Evolutionary conservation across 2,888 invertebrate genomes (phyloP), one percentile per base, ranked within the genome.

Genomic region (Parnassius glacialis): DNA sequence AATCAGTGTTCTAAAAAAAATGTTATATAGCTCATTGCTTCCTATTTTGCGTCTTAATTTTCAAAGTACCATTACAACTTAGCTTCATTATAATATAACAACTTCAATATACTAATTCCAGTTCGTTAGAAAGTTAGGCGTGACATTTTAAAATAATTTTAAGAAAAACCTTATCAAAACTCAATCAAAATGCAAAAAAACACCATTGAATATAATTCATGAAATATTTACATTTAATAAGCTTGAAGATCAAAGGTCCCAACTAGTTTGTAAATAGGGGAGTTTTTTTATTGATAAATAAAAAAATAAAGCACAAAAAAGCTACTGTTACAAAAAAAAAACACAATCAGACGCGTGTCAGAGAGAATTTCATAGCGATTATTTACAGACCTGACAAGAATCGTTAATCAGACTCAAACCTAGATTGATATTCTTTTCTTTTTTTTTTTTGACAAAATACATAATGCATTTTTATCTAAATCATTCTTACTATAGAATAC

Each of bases 221-320:
- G 85, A 92, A 89, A 90, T 91, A 92, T 90, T 90, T 87, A 88
- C 80, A 83, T 90, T 90, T 91, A 91, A 92, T 92, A 90, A 89
- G 90, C 84, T 80, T 73, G 73, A 74, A 78, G 92, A 90, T 91
- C 90, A 92, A 90, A 92, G 92, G 92, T 92, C 90, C 80, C 80
- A 80, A 79, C 80, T 85, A 83, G 79, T 85, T 85, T 81, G 84
- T 81, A 86, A 89, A 89, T 88, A 89, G 90, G 91, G 88, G 85
- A 69, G 73, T 74, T 83, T 80, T n/a, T 86, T 85, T 84, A 78
- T 71, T 70, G 67, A 74, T 64, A 76, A 77, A 74, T 67, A 74
- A 78, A 74, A 16, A 76, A 72, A 71, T 67, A 65, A 65, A 59
- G 64, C 68, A 72, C 70, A 74, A 72, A 74, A 72, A 65, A 65